phyloP scores from a whole-genome alignment of 2,113 vertebrate genomes.

The Ictalurus punctatus region DNA sequence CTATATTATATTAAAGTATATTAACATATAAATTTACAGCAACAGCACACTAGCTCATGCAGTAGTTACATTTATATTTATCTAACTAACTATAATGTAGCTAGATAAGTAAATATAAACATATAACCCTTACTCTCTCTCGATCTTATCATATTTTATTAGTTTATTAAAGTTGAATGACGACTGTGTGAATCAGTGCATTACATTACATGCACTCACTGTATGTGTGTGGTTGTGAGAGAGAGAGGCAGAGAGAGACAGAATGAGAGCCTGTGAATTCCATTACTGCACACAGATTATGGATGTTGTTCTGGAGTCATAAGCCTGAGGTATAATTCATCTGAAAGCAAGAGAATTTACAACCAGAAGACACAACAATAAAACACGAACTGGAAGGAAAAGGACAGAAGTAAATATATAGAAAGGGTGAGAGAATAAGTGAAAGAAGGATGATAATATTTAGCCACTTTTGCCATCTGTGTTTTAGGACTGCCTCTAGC shows the following conservation, averaged over 20 bases:
- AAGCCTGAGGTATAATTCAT: conserved; percentile 46
- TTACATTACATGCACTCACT: conserved; percentile 33
- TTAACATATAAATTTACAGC: not conserved
- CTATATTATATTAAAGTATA: not conserved
- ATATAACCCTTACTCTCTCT: not conserved
- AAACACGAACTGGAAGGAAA: conserved; percentile 19
- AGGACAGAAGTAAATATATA: conserved; percentile 3
- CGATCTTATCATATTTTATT: conserved; percentile 21
- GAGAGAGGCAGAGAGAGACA: not conserved
- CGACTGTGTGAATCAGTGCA: conserved; percentile 32
- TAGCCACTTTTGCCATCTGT: not conserved
- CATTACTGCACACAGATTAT: conserved; percentile 42
- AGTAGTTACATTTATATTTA: not conserved
- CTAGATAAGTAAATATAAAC: not conserved
- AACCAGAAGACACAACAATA: not conserved
- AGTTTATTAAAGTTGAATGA: conserved; percentile 37
- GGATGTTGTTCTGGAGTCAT: conserved; percentile 44
- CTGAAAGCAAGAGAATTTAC: conserved; percentile 29
- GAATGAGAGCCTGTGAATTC: conserved; percentile 13
- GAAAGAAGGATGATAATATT: not conserved
- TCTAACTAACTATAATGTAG: not conserved
- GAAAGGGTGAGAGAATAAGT: not conserved
- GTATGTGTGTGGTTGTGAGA: not conserved
- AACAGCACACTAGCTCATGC: not conserved
- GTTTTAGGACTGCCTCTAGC: not conserved